Evolutionary conservation across 2,888 invertebrate species (phyloP).

Genomic region (Eueremaeus valkanovi): DNA sequence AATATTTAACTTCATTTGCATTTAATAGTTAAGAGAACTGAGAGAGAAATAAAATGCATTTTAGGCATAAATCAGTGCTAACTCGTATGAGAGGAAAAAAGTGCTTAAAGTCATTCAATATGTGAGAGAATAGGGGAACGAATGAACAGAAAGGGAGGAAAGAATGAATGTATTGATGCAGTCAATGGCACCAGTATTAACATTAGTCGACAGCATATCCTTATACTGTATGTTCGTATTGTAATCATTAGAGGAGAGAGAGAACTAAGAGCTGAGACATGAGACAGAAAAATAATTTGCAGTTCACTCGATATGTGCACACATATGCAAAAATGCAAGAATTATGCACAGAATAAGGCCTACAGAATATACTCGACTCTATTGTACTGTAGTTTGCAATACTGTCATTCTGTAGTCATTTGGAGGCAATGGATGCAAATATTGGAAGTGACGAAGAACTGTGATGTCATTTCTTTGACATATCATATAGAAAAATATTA

Average conservation of each 20-base stretch:
- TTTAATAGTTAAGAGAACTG: conserved; percentile 3
- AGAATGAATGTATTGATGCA: conserved; percentile 5
- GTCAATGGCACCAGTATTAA: neutral
- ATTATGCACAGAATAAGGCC: no score
- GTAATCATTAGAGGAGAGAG: neutral
- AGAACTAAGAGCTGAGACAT: neutral
- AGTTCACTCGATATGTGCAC: no score
- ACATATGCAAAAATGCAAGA: neutral
- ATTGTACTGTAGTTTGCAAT: no score
- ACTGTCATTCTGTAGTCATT: no score
- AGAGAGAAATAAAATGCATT: conserved; percentile 1
- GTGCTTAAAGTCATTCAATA: conserved; percentile 10
- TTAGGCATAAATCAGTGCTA: conserved; percentile 5
- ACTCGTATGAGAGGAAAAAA: neutral
- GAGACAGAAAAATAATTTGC: conserved; percentile 6
- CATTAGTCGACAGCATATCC: neutral
- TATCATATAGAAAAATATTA: neutral
- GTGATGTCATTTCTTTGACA: conserved; percentile 9
- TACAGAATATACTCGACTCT: no score
- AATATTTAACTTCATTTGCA: conserved; percentile 10
- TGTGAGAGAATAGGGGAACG: neutral
- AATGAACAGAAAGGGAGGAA: neutral
- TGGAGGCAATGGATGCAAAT: neutral
- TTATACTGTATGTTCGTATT: conserved; percentile 3
- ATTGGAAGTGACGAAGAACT: neutral